Base-by-base conservation (phyloP, 2,888 invertebrate species). In the Chloromyia formosa region DNA sequence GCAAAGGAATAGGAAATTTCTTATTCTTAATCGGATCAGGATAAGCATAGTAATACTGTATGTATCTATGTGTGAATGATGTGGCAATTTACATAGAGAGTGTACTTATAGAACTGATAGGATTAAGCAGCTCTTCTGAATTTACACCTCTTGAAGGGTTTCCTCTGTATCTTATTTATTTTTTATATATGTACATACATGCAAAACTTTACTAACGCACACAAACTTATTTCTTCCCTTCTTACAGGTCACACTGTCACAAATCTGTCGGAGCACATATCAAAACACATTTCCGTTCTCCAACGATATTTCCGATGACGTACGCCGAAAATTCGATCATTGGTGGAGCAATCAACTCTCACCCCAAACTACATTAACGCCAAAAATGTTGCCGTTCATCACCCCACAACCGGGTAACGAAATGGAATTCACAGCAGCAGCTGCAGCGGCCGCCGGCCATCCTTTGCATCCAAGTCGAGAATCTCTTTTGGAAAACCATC, bases 271-370 rank as follows among this genome's bases (percentile, higher is more conserved):
- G 77, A 93, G 93, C 20, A 90, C 91, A 69, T 89, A 91, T 83
- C 87, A 91, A 81, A 88, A 89, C 27, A 87, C 89, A 10, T 90
- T 91, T 23, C 89, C 91, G 2, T 89, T 91, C 79, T 87, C 89
- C 64, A 90, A 90, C 61, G 94, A 94, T 79, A 90, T 93, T 9
- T 90, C 92, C 0, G 96, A 96, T 79, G 96, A 96, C 71, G 90
- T 92, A 81, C 90, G 94, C 27, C 88, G 94, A 76, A 94, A 94
- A 83, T 97, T 97, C 85, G 96, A 97, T 82, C 92, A 93, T 75
- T 97, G 97, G 97, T 94, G 94, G 91, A 89, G 90, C 58, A 88
- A 91, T 74, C 93, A 93, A 82, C 89, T 92, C 68, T 90, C 90
- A 14, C 90, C 91, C 54, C 86, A 88, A 81, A 83, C 87, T 72